Evolutionary conservation across 2,113 vertebrate genomes (phyloP).

Genomic region (Atrichornis clamosus): DNA sequence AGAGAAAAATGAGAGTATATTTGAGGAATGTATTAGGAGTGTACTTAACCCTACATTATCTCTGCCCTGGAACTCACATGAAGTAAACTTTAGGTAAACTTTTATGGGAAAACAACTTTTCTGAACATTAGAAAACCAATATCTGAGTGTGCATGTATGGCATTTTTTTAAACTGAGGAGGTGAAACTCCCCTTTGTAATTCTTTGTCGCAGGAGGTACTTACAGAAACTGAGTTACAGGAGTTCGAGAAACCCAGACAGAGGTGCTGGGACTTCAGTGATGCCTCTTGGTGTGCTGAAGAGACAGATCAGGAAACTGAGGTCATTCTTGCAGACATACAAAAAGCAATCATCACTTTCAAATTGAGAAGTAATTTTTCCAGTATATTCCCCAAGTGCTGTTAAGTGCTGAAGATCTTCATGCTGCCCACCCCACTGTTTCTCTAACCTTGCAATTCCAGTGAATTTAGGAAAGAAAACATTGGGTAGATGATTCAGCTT

Average conservation of each 20-base stretch:
- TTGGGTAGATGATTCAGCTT: not conserved
- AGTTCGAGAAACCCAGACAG: not conserved
- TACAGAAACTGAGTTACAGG: not conserved
- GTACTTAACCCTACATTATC: not conserved
- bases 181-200: not conserved
- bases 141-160: not conserved
- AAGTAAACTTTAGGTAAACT: not conserved
- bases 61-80: not conserved
- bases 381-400: not conserved
- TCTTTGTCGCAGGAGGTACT: not conserved
- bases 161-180: not conserved
- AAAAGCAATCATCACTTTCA: not conserved
- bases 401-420: not conserved
- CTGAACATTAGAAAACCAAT: not conserved
- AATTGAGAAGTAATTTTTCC: not conserved
- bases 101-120: not conserved
- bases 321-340: not conserved
- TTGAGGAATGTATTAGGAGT: not conserved
- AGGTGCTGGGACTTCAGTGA: not conserved
- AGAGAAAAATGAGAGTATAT: not conserved
- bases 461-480: accelerated
- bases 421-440: not conserved
- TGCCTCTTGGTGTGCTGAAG: not conserved
- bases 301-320: not conserved
- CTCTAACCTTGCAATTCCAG: not conserved